These are phyloP conservation scores for Eulemur rufifrons DNA, from an alignment of 2,113 vertebrate genomes.

Conservation along the genomic window DNA sequence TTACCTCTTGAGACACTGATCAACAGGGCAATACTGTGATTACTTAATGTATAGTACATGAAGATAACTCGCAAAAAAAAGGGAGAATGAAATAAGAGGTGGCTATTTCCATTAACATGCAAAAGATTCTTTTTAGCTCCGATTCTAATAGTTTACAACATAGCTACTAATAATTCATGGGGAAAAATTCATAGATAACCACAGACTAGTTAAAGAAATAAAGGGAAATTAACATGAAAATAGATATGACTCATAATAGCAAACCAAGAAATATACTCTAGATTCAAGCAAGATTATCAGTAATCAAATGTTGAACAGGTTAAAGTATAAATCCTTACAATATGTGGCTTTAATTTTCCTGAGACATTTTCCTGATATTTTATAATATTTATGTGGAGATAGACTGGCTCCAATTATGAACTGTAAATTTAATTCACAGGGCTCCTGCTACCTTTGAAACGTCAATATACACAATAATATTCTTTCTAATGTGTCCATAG, in stretches of 20 bases:
- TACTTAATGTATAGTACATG: not conserved
- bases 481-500: not conserved
- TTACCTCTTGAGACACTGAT: not conserved
- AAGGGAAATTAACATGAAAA: not conserved
- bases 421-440: not conserved
- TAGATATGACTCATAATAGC: slow-evolving; percentile 15
- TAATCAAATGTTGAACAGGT: not conserved
- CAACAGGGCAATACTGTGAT: not conserved
- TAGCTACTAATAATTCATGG: not conserved
- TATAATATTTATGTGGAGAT: slow-evolving; percentile 28
- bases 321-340: not conserved
- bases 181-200: slow-evolving; percentile 44
- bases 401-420: not conserved
- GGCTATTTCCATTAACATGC: slow-evolving; percentile 1
- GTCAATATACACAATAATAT: not conserved
- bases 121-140: not conserved
- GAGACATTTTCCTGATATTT: slow-evolving; percentile 28
- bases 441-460: not conserved
- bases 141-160: not conserved
- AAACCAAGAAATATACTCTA: not conserved
- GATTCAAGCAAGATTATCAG: slow-evolving; percentile 50
- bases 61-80: not conserved
- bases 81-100: not conserved
- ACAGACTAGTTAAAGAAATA: not conserved
- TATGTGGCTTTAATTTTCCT: slow-evolving; percentile 28